phyloP scores from a whole-genome alignment of 1,140 invertebrate species.

The Charaxes varanes region DNA sequence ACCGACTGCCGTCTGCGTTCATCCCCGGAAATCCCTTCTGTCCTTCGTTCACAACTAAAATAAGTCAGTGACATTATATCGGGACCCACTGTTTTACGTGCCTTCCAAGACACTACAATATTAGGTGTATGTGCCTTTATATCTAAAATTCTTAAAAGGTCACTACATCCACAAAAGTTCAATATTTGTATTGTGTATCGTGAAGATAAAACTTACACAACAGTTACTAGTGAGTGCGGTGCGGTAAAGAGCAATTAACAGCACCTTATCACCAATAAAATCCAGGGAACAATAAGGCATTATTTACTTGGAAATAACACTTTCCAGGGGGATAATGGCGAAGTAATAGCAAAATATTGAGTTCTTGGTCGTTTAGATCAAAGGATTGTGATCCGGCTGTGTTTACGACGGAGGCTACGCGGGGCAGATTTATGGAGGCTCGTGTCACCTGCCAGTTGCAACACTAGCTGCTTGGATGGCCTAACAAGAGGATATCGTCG shows the following conservation, averaged over 20 bases:
- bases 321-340: conserved; percentile 6
- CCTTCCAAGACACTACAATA: no score
- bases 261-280: conserved; percentile 4
- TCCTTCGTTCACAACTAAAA: no score
- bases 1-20: no score
- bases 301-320: conserved; percentile 7
- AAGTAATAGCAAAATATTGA: conserved; percentile 36
- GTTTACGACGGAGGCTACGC: conserved; percentile 51
- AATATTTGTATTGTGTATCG: neutral
- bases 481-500: conserved; percentile 23
- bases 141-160: no score
- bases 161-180: no score
- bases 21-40: no score
- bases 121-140: no score
- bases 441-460: conserved; percentile 64
- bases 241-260: no score
- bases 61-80: no score
- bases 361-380: conserved; percentile 42
- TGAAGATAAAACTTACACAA: conserved; percentile 5
- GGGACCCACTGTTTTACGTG: no score
- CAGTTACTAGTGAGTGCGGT: no score
- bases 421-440: conserved; percentile 55
- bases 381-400: conserved; percentile 44
- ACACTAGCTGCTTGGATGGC: conserved; percentile 50
- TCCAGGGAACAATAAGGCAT: conserved; percentile 4